Percentiles rank a stretch among this genome's conserved stretches.
Conservation (phyloP, 2,113 vertebrate genomes). For the Sitta europaea region DNA sequence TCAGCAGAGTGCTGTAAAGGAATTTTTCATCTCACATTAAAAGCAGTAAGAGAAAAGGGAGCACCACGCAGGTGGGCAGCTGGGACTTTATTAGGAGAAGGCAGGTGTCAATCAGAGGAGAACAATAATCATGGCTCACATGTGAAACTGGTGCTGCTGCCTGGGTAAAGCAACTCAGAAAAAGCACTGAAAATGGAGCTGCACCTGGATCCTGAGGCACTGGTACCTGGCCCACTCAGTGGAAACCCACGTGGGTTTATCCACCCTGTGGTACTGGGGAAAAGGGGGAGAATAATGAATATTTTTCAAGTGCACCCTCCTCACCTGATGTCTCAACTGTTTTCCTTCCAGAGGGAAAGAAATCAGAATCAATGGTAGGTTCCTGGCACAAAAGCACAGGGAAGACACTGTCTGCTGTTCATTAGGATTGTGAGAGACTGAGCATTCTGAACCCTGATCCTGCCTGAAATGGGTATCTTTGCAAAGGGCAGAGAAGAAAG, state of each 20-base stretch:
- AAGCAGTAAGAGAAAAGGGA: conserved; percentile 19
- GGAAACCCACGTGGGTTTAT: background rate
- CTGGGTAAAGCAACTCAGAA: conserved; percentile 59
- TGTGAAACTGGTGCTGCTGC: conserved; percentile 59
- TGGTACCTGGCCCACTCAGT: conserved; percentile 22
- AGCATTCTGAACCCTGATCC: background rate
- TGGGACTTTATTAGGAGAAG: conserved; percentile 49
- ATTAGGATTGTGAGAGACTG: background rate
- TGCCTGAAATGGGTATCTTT: background rate
- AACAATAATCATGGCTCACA: conserved; percentile 35
- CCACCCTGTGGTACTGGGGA: background rate
- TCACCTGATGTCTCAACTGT: background rate
- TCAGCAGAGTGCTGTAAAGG: background rate
- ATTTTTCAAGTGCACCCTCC: background rate
- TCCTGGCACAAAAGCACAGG: background rate
- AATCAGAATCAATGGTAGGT: background rate
- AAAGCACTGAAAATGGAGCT: conserved; percentile 57
- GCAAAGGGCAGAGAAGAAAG: background rate
- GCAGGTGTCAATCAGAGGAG: conserved; percentile 61
- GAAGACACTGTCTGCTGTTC: background rate
- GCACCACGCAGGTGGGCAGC: conserved; percentile 8
- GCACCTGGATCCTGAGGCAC: conserved; percentile 44
- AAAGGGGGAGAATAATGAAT: background rate
- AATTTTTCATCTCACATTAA: conserved; percentile 6
- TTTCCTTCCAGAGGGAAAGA: background rate